Percentiles rank a stretch among this genome's conserved stretches.
Conservation (phyloP, 2,797 vertebrate genomes). For the Cuniculus paca region DNA sequence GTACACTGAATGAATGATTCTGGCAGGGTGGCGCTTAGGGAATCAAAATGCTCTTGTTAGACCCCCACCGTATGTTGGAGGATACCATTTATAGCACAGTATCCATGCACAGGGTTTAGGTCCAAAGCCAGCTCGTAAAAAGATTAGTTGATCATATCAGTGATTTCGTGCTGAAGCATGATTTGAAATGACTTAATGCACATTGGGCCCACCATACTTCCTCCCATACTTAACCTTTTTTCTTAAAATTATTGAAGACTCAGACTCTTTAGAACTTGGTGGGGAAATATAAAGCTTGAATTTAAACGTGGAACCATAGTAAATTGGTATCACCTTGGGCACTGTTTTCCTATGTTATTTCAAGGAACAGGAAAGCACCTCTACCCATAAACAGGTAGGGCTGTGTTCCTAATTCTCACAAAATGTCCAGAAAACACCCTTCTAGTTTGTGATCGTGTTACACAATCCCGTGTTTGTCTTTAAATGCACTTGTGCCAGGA, state of each 20-base stretch:
- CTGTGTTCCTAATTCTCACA: not conserved
- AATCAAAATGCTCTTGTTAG: not conserved
- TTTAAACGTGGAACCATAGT: not conserved
- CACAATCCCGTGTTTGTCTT: fast-evolving
- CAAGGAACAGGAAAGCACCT: not conserved
- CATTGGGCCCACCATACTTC: no score
- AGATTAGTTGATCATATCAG: not conserved
- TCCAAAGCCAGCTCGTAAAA: slow-evolving; percentile 16
- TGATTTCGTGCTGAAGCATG: not conserved
- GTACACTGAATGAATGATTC: not conserved
- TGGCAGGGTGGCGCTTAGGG: not conserved
- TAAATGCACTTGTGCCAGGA: not conserved
- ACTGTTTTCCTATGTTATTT: slow-evolving; percentile 13
- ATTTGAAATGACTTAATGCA: not conserved
- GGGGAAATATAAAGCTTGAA: not conserved
- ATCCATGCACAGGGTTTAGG: no score
- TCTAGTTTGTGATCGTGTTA: not conserved
- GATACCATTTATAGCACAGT: not conserved
- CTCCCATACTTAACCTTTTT: not conserved
- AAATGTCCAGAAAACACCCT: not conserved
- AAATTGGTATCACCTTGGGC: not conserved
- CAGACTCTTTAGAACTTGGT: not conserved
- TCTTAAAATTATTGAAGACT: not conserved
- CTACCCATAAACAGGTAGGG: not conserved
- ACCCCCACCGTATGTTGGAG: not conserved